These are phyloP conservation scores for Clarias macrocephalus DNA, from an alignment of 2,113 vertebrate species.

Conservation along the genomic window DNA sequence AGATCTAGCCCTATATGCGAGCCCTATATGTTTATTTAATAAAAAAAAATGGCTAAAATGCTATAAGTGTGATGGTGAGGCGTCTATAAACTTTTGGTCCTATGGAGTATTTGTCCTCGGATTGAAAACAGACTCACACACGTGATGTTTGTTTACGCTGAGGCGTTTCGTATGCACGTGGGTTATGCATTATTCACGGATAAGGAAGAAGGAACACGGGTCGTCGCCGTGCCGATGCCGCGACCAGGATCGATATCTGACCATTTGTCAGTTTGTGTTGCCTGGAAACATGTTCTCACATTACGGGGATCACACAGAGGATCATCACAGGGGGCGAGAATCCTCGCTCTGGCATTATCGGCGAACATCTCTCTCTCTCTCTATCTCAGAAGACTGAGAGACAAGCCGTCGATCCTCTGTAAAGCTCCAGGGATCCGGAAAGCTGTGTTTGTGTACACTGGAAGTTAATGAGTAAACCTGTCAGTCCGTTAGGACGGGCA, in stretches of 20 bases:
- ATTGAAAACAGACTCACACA: constrained; percentile 66
- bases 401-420: constrained; percentile 22
- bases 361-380: background rate
- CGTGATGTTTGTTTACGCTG: constrained; percentile 24
- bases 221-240: constrained; percentile 8
- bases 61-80: background rate
- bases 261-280: constrained; percentile 42
- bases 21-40: no score
- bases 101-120: constrained; percentile 47
- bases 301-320: constrained; percentile 28
- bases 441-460: constrained; percentile 15
- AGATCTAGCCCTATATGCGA: no score
- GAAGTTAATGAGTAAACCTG: constrained; percentile 34
- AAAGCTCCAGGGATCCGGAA: constrained; percentile 2
- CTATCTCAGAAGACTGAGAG: background rate
- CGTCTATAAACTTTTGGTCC: background rate
- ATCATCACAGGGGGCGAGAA: constrained; percentile 11
- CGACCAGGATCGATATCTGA: constrained; percentile 37
- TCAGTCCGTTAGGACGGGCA: background rate
- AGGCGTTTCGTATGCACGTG: background rate
- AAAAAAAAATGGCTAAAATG: no score
- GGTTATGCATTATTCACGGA: constrained; percentile 15
- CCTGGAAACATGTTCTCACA: constrained; percentile 37
- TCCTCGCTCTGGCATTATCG: background rate
- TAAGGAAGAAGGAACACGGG: background rate